phyloP scores from a whole-genome alignment of 1,140 invertebrate genomes.

The Telenomus remus region DNA sequence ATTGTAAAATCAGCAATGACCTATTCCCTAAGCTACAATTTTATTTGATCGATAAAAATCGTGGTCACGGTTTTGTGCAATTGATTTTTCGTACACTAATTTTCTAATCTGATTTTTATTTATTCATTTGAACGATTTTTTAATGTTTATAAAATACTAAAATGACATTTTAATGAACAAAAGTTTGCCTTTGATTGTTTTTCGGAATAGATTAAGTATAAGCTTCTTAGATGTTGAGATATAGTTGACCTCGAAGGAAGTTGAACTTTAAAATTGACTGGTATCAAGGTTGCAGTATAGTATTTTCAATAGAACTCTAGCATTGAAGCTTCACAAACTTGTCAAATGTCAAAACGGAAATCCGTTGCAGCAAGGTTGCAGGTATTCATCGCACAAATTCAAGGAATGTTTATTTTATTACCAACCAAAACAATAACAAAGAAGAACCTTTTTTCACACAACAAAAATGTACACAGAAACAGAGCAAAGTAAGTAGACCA shows the following conservation, averaged over 20 bases:
- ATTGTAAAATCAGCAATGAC: neutral
- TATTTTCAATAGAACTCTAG: conserved; percentile 19
- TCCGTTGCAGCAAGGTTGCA: conserved; percentile 28
- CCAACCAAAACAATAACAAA: neutral
- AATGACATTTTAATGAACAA: no score
- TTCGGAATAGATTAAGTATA: no score
- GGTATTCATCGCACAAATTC: conserved; percentile 12
- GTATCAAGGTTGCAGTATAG: conserved; percentile 24
- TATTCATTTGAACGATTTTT: no score
- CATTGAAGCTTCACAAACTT: conserved; percentile 13
- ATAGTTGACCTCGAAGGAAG: conserved; percentile 17
- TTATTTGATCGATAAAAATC: conserved; percentile 30
- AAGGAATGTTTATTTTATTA: neutral
- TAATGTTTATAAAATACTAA: no score
- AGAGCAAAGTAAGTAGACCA: no score
- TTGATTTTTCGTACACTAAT: no score
- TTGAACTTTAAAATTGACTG: neutral
- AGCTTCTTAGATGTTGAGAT: neutral
- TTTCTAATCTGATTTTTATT: no score
- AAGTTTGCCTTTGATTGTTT: no score
- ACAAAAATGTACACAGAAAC: no score
- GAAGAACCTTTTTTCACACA: neutral
- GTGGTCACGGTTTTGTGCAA: conserved; percentile 1
- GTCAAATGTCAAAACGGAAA: conserved; percentile 19
- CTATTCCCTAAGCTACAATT: conserved; percentile 14